Evolutionary conservation across 92 coral and sea anemone genomes (phyloP), one percentile per base, ranked within the genome.

Genomic region (Bergia puertoricense): DNA sequence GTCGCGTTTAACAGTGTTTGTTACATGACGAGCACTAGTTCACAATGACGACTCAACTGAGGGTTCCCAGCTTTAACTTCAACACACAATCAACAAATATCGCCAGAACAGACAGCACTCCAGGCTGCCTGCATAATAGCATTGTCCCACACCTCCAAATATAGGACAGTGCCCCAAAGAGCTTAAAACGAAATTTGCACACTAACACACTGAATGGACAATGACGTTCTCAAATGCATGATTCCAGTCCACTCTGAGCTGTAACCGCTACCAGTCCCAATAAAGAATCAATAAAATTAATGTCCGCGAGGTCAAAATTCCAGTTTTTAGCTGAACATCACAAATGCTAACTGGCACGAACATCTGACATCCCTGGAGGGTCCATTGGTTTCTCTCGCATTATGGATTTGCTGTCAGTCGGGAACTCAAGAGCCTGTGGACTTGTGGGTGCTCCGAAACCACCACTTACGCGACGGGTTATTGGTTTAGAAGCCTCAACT

Each of bases 391-490:
- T 84, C 45, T 84, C 87, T 0, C 11, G 22, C 36, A 45, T 15
- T 46, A 84, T 9, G 40, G 44, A 30, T 74, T 48, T 46, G 44
- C 14, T 37, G 38, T 84, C 87, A 71, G 50, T 39, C 10, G 87
- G 87, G 10, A 74, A 74, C 6, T 69, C 67, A 46, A 69, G 20
- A 46, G 68, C 40, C 11, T 51, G 87, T 45, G 87, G 77, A 38
- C 78, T 36, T 18, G 75, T 84, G 6, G 87, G 77, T 71, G 40
- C 6, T 15, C 87, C 87, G 36, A 84, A 84, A 0, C 87, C 87
- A 69, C 87, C 87, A 69, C 87, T 84, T 13, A 42, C 41, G 66
- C 75, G 79, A 39, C 79, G 87, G 15, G 10, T 39, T 2, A 36
- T 15, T 36, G 78, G 77, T 10, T 30, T 84, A 48, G 46, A 67